Percentiles rank a stretch among this genome's conserved stretches.
phyloP scores from a whole-genome alignment of 2,113 vertebrate genomes.

The Benitochromis conjunctus region DNA sequence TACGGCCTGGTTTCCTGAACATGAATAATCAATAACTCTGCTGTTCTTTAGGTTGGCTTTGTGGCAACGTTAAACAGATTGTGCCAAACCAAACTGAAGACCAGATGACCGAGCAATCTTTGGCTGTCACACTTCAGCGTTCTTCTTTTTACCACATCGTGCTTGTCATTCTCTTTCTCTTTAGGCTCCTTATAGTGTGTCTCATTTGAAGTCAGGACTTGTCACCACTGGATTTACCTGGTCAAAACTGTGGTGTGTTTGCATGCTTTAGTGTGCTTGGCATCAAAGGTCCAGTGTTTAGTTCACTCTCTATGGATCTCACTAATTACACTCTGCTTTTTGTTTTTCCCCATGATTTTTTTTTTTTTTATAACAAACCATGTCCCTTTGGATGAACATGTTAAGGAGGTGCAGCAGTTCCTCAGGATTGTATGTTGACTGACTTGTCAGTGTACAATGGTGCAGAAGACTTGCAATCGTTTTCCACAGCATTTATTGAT shows the following conservation, averaged over 20 bases:
- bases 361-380: neutral
- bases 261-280: neutral
- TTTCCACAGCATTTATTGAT: slow-evolving; percentile 10
- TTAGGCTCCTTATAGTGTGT: neutral
- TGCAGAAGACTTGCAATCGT: neutral
- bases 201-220: neutral
- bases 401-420: neutral
- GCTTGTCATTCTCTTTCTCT: neutral
- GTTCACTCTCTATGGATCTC: neutral
- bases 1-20: neutral
- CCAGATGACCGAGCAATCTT: neutral
- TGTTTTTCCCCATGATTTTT: neutral
- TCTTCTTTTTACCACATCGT: neutral
- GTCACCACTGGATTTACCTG: neutral
- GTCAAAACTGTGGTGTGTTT: slow-evolving; percentile 12
- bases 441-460: neutral
- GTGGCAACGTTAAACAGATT: neutral
- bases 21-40: neutral
- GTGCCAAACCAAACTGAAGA: neutral
- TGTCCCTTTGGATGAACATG: neutral
- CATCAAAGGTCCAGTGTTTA: neutral
- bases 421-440: slow-evolving; percentile 1
- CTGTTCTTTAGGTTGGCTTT: neutral
- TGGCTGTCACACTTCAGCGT: neutral
- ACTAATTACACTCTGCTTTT: neutral